Percentiles rank a stretch among this genome's conserved stretches.
These are phyloP conservation scores for Synergus itoensis DNA, from an alignment of 2,888 invertebrate genomes.

Conservation along the genomic window DNA sequence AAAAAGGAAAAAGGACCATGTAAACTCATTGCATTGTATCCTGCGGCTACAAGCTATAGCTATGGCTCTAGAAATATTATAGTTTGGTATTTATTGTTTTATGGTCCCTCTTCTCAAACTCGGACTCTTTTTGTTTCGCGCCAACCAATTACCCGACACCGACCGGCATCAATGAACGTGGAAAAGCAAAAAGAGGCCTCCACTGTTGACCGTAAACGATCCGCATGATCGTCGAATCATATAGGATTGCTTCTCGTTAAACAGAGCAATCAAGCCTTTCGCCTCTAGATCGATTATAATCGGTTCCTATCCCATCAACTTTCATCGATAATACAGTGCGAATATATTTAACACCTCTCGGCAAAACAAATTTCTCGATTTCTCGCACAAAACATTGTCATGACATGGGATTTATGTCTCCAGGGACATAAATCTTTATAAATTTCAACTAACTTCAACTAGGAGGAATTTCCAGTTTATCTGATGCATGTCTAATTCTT, in stretches of 20 bases:
- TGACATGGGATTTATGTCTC: too few species aligned
- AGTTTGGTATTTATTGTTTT: slow-evolving; percentile 61
- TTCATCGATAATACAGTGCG: neutral
- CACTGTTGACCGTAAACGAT: slow-evolving; percentile 15
- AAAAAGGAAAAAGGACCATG: slow-evolving; percentile 4
- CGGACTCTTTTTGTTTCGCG: slow-evolving; percentile 50
- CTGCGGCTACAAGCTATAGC: slow-evolving; percentile 22
- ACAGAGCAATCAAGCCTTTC: slow-evolving; percentile 19
- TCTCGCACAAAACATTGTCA: too few species aligned
- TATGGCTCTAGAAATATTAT: slow-evolving; percentile 45
- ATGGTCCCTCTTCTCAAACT: slow-evolving; percentile 53
- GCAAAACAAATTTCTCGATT: neutral
- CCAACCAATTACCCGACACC: slow-evolving; percentile 56
- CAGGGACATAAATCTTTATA: too few species aligned
- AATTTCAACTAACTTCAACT: too few species aligned
- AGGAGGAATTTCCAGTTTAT: too few species aligned
- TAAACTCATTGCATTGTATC: slow-evolving; percentile 18
- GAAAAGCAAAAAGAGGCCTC: slow-evolving; percentile 48
- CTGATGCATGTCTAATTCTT: too few species aligned
- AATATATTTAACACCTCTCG: neutral
- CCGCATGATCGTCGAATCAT: slow-evolving; percentile 18
- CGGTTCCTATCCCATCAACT: neutral
- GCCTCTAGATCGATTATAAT: slow-evolving; percentile 3
- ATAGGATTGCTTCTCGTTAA: slow-evolving; percentile 36
- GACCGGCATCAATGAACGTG: slow-evolving; percentile 56